Evolutionary conservation across 2,888 invertebrate genomes (phyloP), one percentile per base, ranked within the genome.

Genomic region (Andrena flavipes): DNA sequence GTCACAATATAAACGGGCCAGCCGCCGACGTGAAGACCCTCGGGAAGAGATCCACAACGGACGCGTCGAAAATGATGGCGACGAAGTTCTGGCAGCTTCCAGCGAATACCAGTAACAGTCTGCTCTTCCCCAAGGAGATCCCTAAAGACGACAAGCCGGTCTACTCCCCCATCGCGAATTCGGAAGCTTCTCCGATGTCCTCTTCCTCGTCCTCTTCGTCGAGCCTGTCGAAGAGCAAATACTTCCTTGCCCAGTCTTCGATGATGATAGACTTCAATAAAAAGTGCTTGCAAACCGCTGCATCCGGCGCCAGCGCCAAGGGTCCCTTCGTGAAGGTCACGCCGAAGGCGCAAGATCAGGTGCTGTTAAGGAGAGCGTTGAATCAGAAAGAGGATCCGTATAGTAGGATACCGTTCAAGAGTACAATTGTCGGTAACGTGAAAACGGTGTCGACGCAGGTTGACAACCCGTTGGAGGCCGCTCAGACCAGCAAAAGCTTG

Each of bases 11-110:
- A 23, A 51, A 26, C 8, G 54, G 35, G 6, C 33, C 56, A 1
- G 77, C 42, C 30, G 23, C 71, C 0, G 80, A 82, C 0, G 30
- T 68, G 3, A 73, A 59, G 26, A 42, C 8, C 6, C 30, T 72
- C 2, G 80, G 62, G 16, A 82, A 56, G 1, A 72, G 51, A 8
- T 69, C 78, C 0, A 42, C 69, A 5, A 70, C 23, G 0, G 80
- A 84, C 7, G 65, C 63, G 5, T 80, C 83, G 3, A 76, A 80
- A 35, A 82, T 75, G 49, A 56, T 73, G 70, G 65, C 78, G 2
- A 73, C 75, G 6, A 75, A 76, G 10, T 80, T 73, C 2, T 84
- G 79, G 86, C 68, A 78, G 7, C n/a, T 79, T 1, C 59, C 79
- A 1, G 48, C 23, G 3, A 29, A 29, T 7, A 20, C 20, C 23